These are phyloP conservation scores for Zaprionus taronus DNA, from an alignment of 1,140 invertebrate species.

Conservation along the genomic window DNA sequence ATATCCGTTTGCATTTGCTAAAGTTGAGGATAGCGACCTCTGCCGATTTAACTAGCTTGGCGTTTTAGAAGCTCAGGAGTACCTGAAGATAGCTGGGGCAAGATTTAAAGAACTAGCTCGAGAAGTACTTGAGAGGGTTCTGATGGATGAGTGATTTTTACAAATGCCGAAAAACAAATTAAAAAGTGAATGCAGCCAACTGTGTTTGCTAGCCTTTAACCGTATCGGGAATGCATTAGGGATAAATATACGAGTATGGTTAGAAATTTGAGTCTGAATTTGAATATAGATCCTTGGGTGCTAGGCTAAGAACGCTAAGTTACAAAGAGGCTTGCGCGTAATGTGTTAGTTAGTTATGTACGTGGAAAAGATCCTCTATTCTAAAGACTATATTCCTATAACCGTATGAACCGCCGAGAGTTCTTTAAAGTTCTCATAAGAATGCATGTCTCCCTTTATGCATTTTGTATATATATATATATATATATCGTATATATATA, in stretches of 20 bases:
- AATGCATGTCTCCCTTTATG: constrained; percentile 14
- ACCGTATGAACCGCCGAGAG: constrained; percentile 9
- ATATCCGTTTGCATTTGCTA: constrained; percentile 40
- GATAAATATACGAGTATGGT: neutral
- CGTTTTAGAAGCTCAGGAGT: constrained; percentile 26
- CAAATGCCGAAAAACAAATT: neutral
- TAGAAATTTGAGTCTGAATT: constrained; percentile 12
- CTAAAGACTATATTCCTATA: constrained; percentile 50
- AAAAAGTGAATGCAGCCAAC: neutral
- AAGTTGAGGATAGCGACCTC: constrained; percentile 60
- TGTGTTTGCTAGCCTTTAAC: neutral
- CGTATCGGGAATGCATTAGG: neutral
- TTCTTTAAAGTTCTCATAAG: constrained; percentile 11
- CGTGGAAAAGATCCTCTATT: constrained; percentile 33
- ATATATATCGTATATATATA: constrained; percentile 13
- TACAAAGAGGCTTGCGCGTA: constrained; percentile 52
- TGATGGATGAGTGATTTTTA: neutral
- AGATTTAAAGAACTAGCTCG: constrained; percentile 15
- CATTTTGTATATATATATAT: constrained; percentile 18
- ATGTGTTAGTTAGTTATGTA: constrained; percentile 34
- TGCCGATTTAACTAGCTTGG: constrained; percentile 17
- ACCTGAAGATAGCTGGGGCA: constrained; percentile 10
- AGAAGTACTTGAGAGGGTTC: neutral
- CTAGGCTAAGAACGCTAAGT: constrained; percentile 60
- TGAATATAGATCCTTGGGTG: constrained; percentile 14